Base-by-base conservation (phyloP, 1,140 invertebrate genomes). In the Drosophila azteca region DNA sequence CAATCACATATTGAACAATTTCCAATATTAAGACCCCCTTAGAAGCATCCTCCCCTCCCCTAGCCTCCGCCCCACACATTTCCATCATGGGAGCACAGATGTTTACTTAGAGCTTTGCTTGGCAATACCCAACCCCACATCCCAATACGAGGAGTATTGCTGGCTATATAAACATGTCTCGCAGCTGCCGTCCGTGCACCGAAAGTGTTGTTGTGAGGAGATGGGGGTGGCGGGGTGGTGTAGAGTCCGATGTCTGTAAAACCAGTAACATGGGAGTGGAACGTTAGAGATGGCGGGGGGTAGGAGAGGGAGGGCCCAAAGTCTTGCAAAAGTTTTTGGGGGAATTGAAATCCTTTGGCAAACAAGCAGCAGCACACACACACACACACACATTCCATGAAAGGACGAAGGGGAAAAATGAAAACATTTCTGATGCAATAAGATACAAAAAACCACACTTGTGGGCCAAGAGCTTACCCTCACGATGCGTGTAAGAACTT, bases 291-390 rank as follows among this genome's bases (percentile, higher is more conserved):
- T 39, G 35, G 24, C 0, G 24, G 0, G 24, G 11, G 35, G 35
- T 13, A 11, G 3, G 35, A 4, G 9, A 39, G 35, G 35, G 9
- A 39, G 35, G 35, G 4, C 66, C 72, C 73, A 80, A 79, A 85
- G 71, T 77, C 64, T 85, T 65, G 52, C 77, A 48, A 81, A 84
- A 84, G 73, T 84, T 84, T 84, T 84, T 58, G 55, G 77, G 78
- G 73, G 65, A 79, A 88, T 88, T 85, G 81, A 84, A 87, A 87
- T 87, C 82, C 72, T 82, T 85, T 79, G 69, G 54, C 61, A 66
- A 46, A 77, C 71, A 79, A 50, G 62, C 61, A 66, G 29, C 66
- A 80, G 17, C 39, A 39, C 50, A 62, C 17, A 35, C 15, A 44
- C 20, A 48, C 44, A 61, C 22, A 13, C 11, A 48, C 5, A 22